Evolutionary conservation across 1,140 invertebrate genomes (phyloP).

Genomic region (Cotesia typhae): DNA sequence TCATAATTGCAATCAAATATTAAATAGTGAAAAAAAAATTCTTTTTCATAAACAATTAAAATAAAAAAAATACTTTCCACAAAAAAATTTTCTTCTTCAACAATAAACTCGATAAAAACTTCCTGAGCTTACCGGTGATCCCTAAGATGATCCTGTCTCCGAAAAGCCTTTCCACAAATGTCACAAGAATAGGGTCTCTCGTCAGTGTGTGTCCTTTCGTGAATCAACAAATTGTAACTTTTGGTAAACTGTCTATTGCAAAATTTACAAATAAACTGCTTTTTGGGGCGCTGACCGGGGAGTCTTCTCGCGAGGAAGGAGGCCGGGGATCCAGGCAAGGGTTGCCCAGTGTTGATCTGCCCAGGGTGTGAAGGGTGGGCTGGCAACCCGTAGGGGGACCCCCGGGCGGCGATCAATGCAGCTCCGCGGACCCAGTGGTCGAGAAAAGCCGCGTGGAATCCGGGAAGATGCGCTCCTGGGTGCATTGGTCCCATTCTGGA

Average conservation of each 20-base stretch:
- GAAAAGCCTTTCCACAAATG: constrained; percentile 94
- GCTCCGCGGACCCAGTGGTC: constrained; percentile 79
- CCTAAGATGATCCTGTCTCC: constrained; percentile 91
- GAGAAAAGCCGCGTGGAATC: constrained; percentile 70
- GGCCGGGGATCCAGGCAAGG: constrained; percentile 65
- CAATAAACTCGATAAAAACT: constrained; percentile 25
- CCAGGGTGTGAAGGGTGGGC: constrained; percentile 49
- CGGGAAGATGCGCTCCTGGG: constrained; percentile 53
- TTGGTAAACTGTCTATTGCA: constrained; percentile 96
- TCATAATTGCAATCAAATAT: too few relatives aligned
- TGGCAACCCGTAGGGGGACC: constrained; percentile 55
- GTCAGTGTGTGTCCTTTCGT: constrained; percentile 94
- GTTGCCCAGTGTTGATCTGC: constrained; percentile 47
- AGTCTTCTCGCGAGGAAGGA: constrained; percentile 59
- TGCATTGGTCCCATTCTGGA: constrained; percentile 35
- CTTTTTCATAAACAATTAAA: neutral
- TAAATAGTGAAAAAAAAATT: too few relatives aligned
- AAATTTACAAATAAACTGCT: constrained; percentile 96
- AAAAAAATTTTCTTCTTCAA: constrained; percentile 17
- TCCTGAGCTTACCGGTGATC: constrained; percentile 80
- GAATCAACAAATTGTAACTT: constrained; percentile 94
- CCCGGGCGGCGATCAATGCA: constrained; percentile 64
- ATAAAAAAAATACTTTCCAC: neutral
- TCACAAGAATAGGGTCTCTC: constrained; percentile 95
- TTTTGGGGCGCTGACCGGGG: constrained; percentile 78